phyloP scores from a whole-genome alignment of 2,113 vertebrate species.

The Abramis brama region DNA sequence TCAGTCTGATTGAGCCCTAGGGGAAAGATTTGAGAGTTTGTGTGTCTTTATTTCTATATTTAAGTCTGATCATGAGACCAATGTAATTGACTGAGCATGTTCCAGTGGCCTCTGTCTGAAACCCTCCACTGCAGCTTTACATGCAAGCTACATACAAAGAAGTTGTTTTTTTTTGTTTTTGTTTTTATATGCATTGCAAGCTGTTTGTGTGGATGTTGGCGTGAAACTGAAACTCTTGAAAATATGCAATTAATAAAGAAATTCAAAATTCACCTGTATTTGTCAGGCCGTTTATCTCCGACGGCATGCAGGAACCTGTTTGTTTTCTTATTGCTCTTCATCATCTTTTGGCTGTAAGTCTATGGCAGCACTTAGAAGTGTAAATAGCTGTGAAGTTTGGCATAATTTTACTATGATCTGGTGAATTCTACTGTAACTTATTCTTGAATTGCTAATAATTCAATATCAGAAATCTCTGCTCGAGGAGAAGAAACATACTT shows the following conservation, averaged over 20 bases:
- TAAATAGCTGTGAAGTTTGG: neutral
- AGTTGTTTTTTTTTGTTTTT: constrained; percentile 6
- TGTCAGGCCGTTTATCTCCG: neutral
- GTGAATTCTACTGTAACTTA: neutral
- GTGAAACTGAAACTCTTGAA: constrained; percentile 64
- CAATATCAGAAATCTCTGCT: neutral
- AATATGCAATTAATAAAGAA: constrained; percentile 80
- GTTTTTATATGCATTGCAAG: constrained; percentile 46
- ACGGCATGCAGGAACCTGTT: neutral
- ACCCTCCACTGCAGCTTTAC: constrained; percentile 67
- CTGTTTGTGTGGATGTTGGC: constrained; percentile 60
- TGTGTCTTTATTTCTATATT: constrained; percentile 7
- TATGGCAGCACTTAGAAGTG: neutral
- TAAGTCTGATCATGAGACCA: constrained; percentile 67
- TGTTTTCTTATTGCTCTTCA: neutral
- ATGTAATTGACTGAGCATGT: constrained; percentile 61
- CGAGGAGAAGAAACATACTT: constrained; percentile 52
- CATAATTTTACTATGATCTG: neutral
- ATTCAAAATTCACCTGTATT: neutral
- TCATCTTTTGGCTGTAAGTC: neutral
- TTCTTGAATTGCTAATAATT: neutral
- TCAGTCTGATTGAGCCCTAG: constrained; percentile 26
- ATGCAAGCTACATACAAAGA: constrained; percentile 44
- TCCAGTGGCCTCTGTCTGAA: constrained; percentile 45
- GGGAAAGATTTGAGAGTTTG: neutral